A percentile compares a stretch with the other conserved stretches of the same genome.
Conservation (phyloP, 2,797 vertebrate genomes). For the Galaxias olidus region DNA sequence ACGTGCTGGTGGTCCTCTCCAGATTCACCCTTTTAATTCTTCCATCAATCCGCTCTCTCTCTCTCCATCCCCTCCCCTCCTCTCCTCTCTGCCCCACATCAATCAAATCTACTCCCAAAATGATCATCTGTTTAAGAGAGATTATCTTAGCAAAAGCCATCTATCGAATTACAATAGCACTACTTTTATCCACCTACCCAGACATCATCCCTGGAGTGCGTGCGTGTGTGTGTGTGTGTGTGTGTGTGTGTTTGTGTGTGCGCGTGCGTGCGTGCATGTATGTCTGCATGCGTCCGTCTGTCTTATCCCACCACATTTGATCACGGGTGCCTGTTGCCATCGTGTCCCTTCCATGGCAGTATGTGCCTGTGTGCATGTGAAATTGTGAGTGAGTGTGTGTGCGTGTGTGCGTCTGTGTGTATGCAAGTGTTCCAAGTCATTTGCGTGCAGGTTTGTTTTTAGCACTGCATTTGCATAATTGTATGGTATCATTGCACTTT, state of each 20-base stretch:
- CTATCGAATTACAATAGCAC: slow-evolving; percentile 82
- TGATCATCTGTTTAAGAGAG: slow-evolving; percentile 81
- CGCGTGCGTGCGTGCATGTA: slow-evolving; percentile 11
- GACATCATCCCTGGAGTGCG: slow-evolving; percentile 72
- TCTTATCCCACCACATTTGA: slow-evolving; percentile 40
- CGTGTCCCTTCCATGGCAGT: slow-evolving; percentile 17
- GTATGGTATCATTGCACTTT: slow-evolving; percentile 68
- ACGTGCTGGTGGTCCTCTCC: slow-evolving; percentile 33
- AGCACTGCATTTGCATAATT: slow-evolving; percentile 71
- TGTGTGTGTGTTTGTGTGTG: slow-evolving; percentile 20
- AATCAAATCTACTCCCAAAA: slow-evolving; percentile 80
- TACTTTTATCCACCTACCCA: slow-evolving; percentile 77
- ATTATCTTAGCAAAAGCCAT: slow-evolving; percentile 80
- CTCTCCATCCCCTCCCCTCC: neutral
- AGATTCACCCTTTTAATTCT: slow-evolving; percentile 54
- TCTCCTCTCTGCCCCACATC: slow-evolving; percentile 64
- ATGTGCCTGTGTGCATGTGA: slow-evolving; percentile 15
- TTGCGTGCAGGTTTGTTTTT: slow-evolving; percentile 48
- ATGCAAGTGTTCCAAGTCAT: slow-evolving; percentile 36
- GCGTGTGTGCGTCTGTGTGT: slow-evolving; percentile 6
- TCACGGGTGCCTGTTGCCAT: neutral
- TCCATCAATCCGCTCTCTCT: slow-evolving; percentile 22
- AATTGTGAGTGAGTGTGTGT: slow-evolving; percentile 9
- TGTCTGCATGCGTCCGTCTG: neutral
- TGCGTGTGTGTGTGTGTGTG: slow-evolving; percentile 35